Evolutionary conservation across 2,113 vertebrate species (phyloP).

Genomic region (Eupsittula cactorum): DNA sequence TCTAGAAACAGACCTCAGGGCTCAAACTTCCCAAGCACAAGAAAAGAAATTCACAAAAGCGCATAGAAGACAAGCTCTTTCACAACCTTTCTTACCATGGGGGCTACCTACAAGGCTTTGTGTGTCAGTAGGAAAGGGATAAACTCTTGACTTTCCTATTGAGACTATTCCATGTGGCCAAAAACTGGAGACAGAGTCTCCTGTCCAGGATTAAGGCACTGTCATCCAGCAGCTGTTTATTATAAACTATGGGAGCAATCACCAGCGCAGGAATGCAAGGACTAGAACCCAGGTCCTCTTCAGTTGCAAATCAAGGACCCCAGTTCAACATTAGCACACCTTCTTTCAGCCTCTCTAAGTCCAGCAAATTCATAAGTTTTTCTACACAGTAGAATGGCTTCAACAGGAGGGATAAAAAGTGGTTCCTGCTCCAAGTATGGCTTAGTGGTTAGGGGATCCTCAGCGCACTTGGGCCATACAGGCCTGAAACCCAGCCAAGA

Average conservation of each 20-base stretch:
- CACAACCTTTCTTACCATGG: background rate
- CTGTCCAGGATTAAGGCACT: background rate
- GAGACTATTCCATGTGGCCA: background rate
- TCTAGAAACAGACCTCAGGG: background rate
- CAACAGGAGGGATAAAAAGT: background rate
- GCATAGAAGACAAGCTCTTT: background rate
- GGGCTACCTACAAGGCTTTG: background rate
- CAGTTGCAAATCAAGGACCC: fast-evolving
- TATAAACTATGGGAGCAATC: background rate
- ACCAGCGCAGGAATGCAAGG: background rate
- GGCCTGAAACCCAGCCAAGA: background rate
- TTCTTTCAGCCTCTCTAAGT: background rate
- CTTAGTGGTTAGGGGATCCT: slow-evolving; percentile 46
- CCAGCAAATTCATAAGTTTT: background rate
- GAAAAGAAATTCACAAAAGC: background rate
- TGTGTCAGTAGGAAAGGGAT: background rate
- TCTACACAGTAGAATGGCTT: background rate
- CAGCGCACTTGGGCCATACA: background rate
- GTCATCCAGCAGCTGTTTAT: background rate
- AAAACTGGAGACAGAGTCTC: background rate
- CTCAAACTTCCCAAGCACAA: background rate
- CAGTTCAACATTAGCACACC: background rate
- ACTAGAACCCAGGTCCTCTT: background rate
- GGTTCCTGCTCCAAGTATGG: background rate
- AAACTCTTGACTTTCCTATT: background rate